These are phyloP conservation scores for Macrophya alboannulata DNA, from an alignment of 2,888 invertebrate genomes.

Conservation along the genomic window DNA sequence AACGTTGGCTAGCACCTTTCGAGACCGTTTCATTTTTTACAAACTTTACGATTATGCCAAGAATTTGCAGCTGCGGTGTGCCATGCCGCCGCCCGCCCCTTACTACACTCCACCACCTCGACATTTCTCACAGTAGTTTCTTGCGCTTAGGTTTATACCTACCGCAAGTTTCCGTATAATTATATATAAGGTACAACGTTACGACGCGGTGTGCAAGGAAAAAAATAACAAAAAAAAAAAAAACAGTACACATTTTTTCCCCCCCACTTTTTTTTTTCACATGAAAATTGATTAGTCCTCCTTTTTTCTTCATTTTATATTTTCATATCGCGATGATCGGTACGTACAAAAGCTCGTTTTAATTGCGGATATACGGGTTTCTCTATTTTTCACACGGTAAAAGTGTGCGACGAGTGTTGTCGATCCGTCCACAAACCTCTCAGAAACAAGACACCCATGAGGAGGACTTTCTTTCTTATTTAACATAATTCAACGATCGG, in stretches of 20 bases:
- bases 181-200: conserved; percentile 1
- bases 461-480: neutral
- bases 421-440: conserved; percentile 49
- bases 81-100: conserved; percentile 45
- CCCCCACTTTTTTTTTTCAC: neutral
- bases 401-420: neutral
- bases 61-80: conserved; percentile 67
- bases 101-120: neutral
- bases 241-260: neutral
- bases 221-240: neutral
- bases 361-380: neutral
- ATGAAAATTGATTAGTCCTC: neutral
- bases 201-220: neutral
- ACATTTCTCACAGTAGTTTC: conserved; percentile 30
- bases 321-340: neutral
- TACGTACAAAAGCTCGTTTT: conserved; percentile 11
- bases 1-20: conserved; percentile 3
- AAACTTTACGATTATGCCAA: conserved; percentile 66
- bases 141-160: neutral
- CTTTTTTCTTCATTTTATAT: neutral
- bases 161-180: neutral
- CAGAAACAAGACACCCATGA: conserved; percentile 34
- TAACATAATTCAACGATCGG: conserved; percentile 34
- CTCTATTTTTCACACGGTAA: neutral
- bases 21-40: conserved; percentile 18